Evolutionary conservation across 2,888 invertebrate genomes (phyloP).

Genomic region (Folsomia manolachei): DNA sequence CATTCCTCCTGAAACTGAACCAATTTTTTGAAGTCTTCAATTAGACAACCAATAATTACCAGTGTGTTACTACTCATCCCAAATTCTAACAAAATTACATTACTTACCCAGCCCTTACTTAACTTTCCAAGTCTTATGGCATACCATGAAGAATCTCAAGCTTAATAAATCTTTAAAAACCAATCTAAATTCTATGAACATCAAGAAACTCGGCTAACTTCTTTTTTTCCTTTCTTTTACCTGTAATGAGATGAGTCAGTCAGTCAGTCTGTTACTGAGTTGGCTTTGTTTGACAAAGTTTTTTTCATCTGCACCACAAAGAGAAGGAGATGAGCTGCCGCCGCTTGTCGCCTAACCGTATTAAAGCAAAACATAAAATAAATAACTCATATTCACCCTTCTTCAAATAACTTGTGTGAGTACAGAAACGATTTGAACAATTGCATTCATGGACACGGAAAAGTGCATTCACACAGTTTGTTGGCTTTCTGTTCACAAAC

Average conservation of each 20-base stretch:
- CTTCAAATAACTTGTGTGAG: background rate
- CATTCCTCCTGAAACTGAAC: background rate
- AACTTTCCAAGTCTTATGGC: background rate
- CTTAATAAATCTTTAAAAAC: background rate
- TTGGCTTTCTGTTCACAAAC: too few species aligned
- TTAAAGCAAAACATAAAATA: constrained; percentile 20
- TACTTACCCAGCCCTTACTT: background rate
- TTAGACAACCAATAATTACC: background rate
- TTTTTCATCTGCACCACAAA: background rate
- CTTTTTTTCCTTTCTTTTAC: background rate
- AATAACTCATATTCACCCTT: constrained; percentile 13
- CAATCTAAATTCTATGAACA: background rate
- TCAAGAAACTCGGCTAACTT: background rate
- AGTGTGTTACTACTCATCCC: too few species aligned
- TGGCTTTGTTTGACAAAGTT: background rate
- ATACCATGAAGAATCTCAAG: background rate
- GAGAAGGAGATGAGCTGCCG: constrained; percentile 3
- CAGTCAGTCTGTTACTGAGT: background rate
- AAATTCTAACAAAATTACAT: background rate
- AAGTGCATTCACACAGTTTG: too few species aligned
- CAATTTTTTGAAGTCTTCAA: background rate
- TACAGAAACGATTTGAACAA: background rate
- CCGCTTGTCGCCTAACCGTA: constrained; percentile 14
- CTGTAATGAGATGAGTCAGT: background rate
- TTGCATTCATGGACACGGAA: background rate